Percentiles rank a stretch among this genome's conserved stretches.
phyloP scores from a whole-genome alignment of 2,797 vertebrate species.

The Gouania willdenowi region DNA sequence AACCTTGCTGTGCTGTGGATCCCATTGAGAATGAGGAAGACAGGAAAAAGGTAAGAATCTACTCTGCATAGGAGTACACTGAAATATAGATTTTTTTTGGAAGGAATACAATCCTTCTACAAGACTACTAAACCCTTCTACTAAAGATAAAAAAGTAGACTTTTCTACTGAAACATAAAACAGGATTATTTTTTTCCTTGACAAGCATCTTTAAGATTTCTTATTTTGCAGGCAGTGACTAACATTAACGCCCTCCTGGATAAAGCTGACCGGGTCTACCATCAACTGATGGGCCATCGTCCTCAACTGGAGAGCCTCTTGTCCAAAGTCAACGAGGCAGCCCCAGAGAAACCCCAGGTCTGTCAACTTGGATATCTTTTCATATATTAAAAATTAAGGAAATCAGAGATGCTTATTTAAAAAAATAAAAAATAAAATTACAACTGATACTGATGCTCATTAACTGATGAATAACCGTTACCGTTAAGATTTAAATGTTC shows the following conservation, averaged over 20 bases:
- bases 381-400: background rate
- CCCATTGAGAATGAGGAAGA: constrained; percentile 99
- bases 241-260: constrained; percentile 98
- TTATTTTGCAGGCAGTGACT: constrained; percentile 87
- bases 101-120: too few relatives aligned
- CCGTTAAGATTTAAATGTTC: too few relatives aligned
- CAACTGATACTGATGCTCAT: too few relatives aligned
- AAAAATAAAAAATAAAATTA: too few relatives aligned
- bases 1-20: constrained; percentile 97
- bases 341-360: constrained; percentile 97
- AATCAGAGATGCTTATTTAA: background rate
- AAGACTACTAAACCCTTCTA: too few relatives aligned
- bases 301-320: constrained; percentile 94
- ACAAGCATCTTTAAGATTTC: too few relatives aligned
- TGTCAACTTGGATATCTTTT: constrained; percentile 2
- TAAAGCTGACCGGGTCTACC: constrained; percentile 97
- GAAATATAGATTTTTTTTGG: too few relatives aligned
- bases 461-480: too few relatives aligned
- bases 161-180: too few relatives aligned
- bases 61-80: too few relatives aligned
- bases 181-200: too few relatives aligned
- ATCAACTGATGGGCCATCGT: constrained; percentile 97
- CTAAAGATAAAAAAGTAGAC: too few relatives aligned
- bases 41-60: constrained; percentile 86
- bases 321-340: constrained; percentile 96